Evolutionary conservation across 1,140 invertebrate genomes (phyloP), one percentile per base, ranked within the genome.

Genomic region (Halesus radiatus): DNA sequence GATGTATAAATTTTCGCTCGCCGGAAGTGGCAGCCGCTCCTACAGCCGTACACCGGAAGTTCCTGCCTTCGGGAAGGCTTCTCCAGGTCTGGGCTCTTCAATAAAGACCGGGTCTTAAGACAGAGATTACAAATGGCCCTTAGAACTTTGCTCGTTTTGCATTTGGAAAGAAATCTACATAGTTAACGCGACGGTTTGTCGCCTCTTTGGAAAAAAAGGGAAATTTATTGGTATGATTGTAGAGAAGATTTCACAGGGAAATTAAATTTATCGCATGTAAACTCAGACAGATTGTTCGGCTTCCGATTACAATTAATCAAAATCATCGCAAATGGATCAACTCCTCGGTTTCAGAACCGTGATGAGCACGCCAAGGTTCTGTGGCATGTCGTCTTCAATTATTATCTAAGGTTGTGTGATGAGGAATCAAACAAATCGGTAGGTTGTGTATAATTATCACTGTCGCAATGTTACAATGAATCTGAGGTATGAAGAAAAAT

Each of bases 1-100:
- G 81, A 82, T 73, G 78, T 82, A 80, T 82, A 80, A 80, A 82
- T 82, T 80, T 66, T 53, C 52, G 58, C 50, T 58, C 58, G 62
- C 45, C 60, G 76, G 76, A 78, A 68, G 60, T 68, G 62, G 76
- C 60, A 68, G 72, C 52, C 72, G 72, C 72, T 75, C 72, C 72
- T 32, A 58, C 72, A 75, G 29, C 72, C 54, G 23, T 75, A 18
- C 54, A 32, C 72, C 72, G 72, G 72, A 75, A 75, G 72, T 26
- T 29, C 26, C 54, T 58, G 52, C 56, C 72, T 56, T 58, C 54
- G 29, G 53, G 29, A 60, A 29, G 53, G 26, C 54, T 58, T 75
- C 72, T 32, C 23, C 53, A 58, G 54, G 72, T 75, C 72, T 18
- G 23, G 70, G 13, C 23, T 32, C 53, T 75, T 75, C 26, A 56